Base-by-base conservation (phyloP, 2,797 vertebrate species). In the Champsocephalus esox region DNA sequence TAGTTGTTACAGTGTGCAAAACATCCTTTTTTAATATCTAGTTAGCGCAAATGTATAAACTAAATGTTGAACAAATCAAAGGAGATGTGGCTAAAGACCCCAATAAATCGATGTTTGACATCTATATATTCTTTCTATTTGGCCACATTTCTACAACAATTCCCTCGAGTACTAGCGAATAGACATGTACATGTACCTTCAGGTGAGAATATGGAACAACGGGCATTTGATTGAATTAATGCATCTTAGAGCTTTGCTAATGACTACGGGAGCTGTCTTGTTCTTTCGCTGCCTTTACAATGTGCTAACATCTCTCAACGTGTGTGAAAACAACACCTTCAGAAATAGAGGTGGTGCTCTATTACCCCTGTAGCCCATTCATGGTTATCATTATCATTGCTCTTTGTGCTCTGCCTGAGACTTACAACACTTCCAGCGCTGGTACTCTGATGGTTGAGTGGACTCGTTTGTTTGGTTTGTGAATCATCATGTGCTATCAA, bases 331-430 rank as follows among this genome's bases (percentile, higher is more conserved):
- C 89, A 92, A 91, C 89, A 89, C 83, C 84, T 83, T 82, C 85
- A 89, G 88, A 85, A 79, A 88, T 74, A 88, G 84, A 83, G 79
- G 77, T 72, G 81, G 84, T 84, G 94, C 89, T 85, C 88, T 87
- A 91, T 93, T 93, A 92, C 87, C 86, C 88, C 66, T 67, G 79
- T 80, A 87, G 87, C 83, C 87, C 80, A 90, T 92, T 93, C 86
- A 88, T 84, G 88, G 80, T 88, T 87, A 92, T 91, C 90, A 93
- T 91, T 90, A 92, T 92, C 90, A 93, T 91, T 90, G 78, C 82
- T 90, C 77, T 77, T 81, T 81, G 81, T 87, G 81, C 86, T 86
- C 87, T 90, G 86, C 71, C 77, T 75, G 75, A 90, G 83, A 92
- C 88, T 93, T 93, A 87, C 86, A 85, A 79, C 59, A 84, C 77